A percentile compares a stretch with the other conserved stretches of the same genome.
phyloP scores from a whole-genome alignment of 2,113 vertebrate genomes.

The Cromileptes altivelis region DNA sequence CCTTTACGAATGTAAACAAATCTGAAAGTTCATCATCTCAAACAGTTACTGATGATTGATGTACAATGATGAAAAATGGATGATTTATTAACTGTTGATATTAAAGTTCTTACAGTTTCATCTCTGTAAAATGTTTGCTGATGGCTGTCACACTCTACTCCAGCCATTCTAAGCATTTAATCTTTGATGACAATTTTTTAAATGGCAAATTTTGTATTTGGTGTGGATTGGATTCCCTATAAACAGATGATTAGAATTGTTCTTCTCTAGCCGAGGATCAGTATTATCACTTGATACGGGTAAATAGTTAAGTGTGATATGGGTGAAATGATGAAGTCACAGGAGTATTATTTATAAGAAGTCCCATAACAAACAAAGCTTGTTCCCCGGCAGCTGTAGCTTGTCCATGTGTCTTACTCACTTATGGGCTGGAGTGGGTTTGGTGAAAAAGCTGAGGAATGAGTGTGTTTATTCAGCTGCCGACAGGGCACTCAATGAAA shows the following conservation, averaged over 20 bases:
- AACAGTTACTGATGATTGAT: background rate
- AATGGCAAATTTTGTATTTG: background rate
- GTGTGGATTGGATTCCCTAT: background rate
- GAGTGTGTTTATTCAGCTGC: background rate
- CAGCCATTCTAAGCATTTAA: no score
- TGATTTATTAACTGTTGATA: background rate
- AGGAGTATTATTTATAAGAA: background rate
- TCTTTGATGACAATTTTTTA: no score
- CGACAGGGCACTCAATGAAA: background rate
- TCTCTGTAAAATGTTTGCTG: background rate
- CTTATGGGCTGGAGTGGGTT: background rate
- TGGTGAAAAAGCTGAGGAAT: background rate
- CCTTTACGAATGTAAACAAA: background rate
- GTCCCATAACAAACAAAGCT: background rate
- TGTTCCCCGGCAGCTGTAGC: background rate
- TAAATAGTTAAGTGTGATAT: background rate
- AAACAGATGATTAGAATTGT: background rate
- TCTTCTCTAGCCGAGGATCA: background rate
- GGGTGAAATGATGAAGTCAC: background rate
- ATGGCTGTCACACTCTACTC: background rate
- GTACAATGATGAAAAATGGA: background rate
- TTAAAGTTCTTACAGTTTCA: background rate
- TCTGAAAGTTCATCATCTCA: background rate
- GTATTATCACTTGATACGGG: background rate
- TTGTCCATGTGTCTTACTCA: background rate